Evolutionary conservation across 2,888 invertebrate genomes (phyloP), one percentile per base, ranked within the genome.

Genomic region (Hypercompe scribonia): DNA sequence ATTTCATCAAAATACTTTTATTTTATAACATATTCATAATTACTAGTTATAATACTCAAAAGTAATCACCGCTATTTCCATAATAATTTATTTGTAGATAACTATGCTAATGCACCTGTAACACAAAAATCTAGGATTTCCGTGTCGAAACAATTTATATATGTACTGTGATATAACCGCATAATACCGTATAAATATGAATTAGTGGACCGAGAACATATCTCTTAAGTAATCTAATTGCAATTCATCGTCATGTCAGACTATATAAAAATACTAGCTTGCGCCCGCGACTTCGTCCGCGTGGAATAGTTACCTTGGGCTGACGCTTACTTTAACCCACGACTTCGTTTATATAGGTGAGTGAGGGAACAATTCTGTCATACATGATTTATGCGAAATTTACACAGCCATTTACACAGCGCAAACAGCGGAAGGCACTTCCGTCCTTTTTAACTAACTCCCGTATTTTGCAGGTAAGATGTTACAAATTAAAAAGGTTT

Each of bases 191-290:
- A 36, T 34, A 70, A 61, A 63, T 13, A 63, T 63, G 34, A 54
- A 50, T 72, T 68, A 72, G 36, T 28, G 21, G 54, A 66, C 31
- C 61, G 50, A 77, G 77, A 76, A 74, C 64, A 68, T 75, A 70
- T 81, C 70, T 76, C 71, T 68, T 74, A 72, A 66, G 74, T 65
- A 70, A 76, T 70, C 72, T 63, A 67, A 61, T 77, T 82, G 73
- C 64, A 50, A 31, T 42, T 31, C 18, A 3, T 42, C 10, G 24
- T 24, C 50, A 24, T 50, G 10, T 21, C 24, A 24, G 1, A 50
- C 21, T 46, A 21, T 2, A 46, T 4, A 46, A 46, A 15, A 11
- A 11, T 42, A 42, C 36, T n/a, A n/a, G n/a, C n/a, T n/a, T n/a
- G n/a, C n/a, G n/a, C n/a, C n/a, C n/a, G n/a, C n/a, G n/a, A n/a